These are phyloP conservation scores for Orussus abietinus DNA, from an alignment of 1,140 invertebrate genomes.

Conservation along the genomic window DNA sequence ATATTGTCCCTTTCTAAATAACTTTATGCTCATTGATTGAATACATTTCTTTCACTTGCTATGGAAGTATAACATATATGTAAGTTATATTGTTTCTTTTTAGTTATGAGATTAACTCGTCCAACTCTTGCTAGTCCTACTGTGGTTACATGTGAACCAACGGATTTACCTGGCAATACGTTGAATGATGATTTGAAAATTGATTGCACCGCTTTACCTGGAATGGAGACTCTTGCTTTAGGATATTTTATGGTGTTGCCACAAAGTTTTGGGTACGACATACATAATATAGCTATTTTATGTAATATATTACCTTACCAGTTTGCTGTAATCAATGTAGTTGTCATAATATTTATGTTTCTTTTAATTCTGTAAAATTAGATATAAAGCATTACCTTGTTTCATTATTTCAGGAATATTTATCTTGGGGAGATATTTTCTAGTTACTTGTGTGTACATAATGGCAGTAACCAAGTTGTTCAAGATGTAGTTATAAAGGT, in stretches of 20 bases:
- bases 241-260: constrained; percentile 89
- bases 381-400: constrained; percentile 12
- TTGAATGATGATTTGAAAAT: constrained; percentile 72
- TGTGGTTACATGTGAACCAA: constrained; percentile 76
- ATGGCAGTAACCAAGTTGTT: constrained; percentile 81
- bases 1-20: background rate
- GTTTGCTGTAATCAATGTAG: no score
- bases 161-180: constrained; percentile 78
- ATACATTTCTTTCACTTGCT: background rate
- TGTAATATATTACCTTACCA: no score
- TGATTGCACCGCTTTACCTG: constrained; percentile 72
- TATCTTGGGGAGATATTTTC: constrained; percentile 96
- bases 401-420: constrained; percentile 64
- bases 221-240: constrained; percentile 76
- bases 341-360: constrained; percentile 3
- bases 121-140: constrained; percentile 77
- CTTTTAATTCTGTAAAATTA: background rate
- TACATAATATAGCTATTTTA: constrained; percentile 46
- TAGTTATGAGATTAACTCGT: constrained; percentile 91
- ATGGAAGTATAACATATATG: constrained; percentile 3
- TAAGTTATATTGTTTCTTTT: constrained; percentile 27
- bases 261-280: constrained; percentile 88
- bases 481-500: constrained; percentile 80
- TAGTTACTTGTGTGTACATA: constrained; percentile 95
- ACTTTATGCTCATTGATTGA: constrained; percentile 2